phyloP scores from a whole-genome alignment of 2,797 vertebrate species.

The Phylloscopus collybita region DNA sequence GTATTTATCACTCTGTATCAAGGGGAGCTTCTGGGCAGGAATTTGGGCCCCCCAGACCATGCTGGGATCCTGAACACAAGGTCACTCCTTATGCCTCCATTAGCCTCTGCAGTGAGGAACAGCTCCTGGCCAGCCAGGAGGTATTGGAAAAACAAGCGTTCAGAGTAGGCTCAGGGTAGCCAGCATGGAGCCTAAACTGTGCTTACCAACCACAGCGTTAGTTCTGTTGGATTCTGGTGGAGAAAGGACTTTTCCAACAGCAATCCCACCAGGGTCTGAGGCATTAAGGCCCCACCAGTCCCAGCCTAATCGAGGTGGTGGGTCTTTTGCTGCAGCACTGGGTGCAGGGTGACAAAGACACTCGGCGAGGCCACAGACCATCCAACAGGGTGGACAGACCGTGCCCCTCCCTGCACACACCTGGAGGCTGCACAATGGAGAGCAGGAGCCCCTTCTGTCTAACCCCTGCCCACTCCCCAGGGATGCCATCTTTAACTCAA shows the following conservation, averaged over 20 bases:
- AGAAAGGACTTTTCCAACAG: background rate
- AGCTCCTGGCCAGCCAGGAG: background rate
- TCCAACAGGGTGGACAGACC: background rate
- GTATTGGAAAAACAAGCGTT: rapidly evolving
- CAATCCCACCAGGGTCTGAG: background rate
- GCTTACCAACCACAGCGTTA: background rate
- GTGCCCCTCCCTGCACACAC: rapidly evolving
- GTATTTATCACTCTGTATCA: background rate
- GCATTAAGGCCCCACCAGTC: background rate
- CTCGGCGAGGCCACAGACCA: rapidly evolving
- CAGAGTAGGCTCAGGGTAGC: background rate
- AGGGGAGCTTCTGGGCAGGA: background rate
- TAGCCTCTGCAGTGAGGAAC: background rate
- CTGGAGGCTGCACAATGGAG: rapidly evolving
- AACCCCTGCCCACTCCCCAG: background rate
- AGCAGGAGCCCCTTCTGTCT: background rate
- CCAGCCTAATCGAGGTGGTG: rapidly evolving
- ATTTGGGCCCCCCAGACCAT: background rate
- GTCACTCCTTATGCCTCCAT: background rate
- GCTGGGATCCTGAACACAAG: background rate
- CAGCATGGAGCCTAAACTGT: background rate
- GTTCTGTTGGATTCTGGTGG: background rate
- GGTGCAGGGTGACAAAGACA: background rate
- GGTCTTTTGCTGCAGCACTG: background rate
- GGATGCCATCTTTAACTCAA: background rate